These are phyloP conservation scores for Strigamia crassipes DNA, from an alignment of 2,888 invertebrate species.

Conservation along the genomic window DNA sequence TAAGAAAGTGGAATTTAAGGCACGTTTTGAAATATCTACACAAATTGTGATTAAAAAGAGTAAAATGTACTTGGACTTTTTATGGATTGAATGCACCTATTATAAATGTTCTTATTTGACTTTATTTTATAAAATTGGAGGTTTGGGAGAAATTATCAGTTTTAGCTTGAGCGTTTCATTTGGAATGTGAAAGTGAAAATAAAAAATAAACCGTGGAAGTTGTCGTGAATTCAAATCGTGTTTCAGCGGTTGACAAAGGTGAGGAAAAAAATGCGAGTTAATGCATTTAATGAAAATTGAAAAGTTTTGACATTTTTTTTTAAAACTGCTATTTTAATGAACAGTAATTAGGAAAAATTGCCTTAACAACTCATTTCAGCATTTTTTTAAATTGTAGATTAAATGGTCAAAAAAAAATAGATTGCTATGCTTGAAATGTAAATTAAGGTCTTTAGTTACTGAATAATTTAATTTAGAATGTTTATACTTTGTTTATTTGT, in stretches of 20 bases:
- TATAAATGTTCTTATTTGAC: neutral
- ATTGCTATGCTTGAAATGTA: neutral
- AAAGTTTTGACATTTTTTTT: neutral
- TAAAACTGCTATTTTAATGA: no score
- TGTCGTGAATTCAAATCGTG: neutral
- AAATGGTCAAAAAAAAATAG: neutral
- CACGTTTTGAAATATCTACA: no score
- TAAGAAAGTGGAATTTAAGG: no score
- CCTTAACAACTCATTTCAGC: no score
- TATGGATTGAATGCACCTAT: neutral
- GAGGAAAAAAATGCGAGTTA: neutral
- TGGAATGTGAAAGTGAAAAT: neutral
- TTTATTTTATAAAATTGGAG: neutral
- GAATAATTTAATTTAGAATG: neutral
- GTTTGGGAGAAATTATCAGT: neutral
- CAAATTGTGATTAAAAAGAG: no score
- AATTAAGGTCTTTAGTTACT: neutral
- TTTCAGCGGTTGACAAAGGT: neutral
- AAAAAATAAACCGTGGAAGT: neutral
- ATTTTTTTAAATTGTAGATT: neutral
- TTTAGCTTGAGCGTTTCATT: neutral
- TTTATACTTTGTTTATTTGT: neutral
- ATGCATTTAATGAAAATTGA: neutral
- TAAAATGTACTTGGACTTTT: no score
- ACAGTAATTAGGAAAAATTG: no score